These are phyloP conservation scores for Xylophagus ater DNA, from an alignment of 2,888 invertebrate species.

Conservation along the genomic window DNA sequence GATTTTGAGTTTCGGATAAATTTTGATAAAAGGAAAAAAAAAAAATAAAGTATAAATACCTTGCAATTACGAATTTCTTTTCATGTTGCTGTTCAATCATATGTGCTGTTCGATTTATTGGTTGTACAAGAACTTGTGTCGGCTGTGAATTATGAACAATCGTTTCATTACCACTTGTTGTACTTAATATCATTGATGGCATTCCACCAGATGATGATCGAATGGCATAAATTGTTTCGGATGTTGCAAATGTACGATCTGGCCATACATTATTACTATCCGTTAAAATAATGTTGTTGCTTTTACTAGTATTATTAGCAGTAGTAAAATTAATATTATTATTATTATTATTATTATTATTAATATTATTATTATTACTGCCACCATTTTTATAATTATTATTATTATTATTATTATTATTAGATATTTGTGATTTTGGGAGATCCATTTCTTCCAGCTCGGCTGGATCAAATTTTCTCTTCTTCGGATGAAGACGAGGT, in stretches of 20 bases:
- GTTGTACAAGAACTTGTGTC: constrained; percentile 21
- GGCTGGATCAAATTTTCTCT: constrained; percentile 48
- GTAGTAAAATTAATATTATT: not conserved
- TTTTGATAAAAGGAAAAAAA: no score
- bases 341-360: constrained; percentile 45
- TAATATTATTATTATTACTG: constrained; percentile 41
- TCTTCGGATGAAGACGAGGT: constrained; percentile 70
- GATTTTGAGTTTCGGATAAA: no score
- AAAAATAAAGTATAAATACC: constrained; percentile 20
- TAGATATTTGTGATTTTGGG: constrained; percentile 9
- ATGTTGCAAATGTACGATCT: constrained; percentile 7
- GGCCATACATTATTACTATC: constrained; percentile 9
- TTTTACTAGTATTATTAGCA: constrained; percentile 8
- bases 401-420: no score
- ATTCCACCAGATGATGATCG: constrained; percentile 18
- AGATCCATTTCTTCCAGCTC: constrained; percentile 35
- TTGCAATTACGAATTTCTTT: constrained; percentile 28
- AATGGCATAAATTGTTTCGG: constrained; percentile 23
- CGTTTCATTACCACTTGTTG: constrained; percentile 9
- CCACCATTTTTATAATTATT: constrained; percentile 54
- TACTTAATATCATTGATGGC: constrained; percentile 21
- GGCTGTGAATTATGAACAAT: constrained; percentile 15
- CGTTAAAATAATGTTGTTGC: constrained; percentile 5
- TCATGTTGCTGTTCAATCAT: constrained; percentile 19
- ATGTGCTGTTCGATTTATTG: constrained; percentile 8